phyloP scores from a whole-genome alignment of 2,113 vertebrate species.

The human region GRCh38 chr18:74741001-74741500 shows the following conservation, averaged over 20 bases:
- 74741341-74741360: background rate
- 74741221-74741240: background rate
- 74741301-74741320: background rate
- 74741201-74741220: background rate
- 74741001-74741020: background rate
- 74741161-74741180: background rate
- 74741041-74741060: background rate
- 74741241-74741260: accelerated
- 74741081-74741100: background rate
- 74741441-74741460: background rate
- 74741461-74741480: background rate
- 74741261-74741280: background rate
- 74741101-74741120: background rate
- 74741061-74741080: background rate
- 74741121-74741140: background rate
- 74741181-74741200: background rate
- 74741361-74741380: background rate
- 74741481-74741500: background rate
- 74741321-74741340: background rate
- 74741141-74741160: background rate
- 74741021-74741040: background rate
- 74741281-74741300: background rate
- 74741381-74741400: background rate
- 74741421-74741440: background rate
- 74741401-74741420: background rate